Percentiles rank a stretch among this genome's conserved stretches.
These are phyloP conservation scores for Mustela lutreola DNA, from an alignment of 2,113 vertebrate species.

Conservation along the genomic window DNA sequence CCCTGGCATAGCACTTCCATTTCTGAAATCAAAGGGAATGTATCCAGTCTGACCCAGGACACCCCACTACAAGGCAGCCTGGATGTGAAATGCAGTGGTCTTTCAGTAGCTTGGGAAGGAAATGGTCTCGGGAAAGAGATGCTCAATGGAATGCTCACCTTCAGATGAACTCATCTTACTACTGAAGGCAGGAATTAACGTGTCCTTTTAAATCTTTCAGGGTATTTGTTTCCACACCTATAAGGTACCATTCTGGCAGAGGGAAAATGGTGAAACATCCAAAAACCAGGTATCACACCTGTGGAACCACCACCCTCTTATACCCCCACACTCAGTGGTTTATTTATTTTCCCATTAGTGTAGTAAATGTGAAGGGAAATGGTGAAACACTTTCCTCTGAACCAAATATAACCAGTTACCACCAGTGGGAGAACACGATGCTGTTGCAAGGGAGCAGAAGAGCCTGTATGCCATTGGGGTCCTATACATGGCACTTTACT, in stretches of 20 bases:
- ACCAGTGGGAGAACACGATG: neutral
- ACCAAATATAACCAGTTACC: neutral
- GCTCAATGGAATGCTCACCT: neutral
- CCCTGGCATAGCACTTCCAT: neutral
- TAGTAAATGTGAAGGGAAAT: neutral
- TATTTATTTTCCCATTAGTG: neutral
- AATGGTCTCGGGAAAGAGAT: slow-evolving; percentile 49
- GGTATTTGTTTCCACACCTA: neutral
- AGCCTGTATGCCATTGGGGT: neutral
- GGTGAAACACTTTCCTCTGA: neutral
- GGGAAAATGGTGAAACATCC: neutral
- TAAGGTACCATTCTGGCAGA: neutral
- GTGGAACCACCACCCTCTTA: neutral
- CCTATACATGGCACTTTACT: fast-evolving
- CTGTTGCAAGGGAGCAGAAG: neutral
- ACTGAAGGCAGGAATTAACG: neutral
- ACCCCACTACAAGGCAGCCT: neutral
- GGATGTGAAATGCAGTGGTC: neutral
- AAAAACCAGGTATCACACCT: neutral
- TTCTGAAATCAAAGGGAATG: neutral
- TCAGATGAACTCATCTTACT: neutral
- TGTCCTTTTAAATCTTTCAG: neutral
- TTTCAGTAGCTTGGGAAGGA: slow-evolving; percentile 10
- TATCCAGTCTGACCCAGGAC: neutral
- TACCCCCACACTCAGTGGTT: neutral